A percentile compares a stretch with the other conserved stretches of the same genome.
Evolutionary conservation across 2,888 invertebrate species (phyloP).

Genomic region (Coelinius sp.): DNA sequence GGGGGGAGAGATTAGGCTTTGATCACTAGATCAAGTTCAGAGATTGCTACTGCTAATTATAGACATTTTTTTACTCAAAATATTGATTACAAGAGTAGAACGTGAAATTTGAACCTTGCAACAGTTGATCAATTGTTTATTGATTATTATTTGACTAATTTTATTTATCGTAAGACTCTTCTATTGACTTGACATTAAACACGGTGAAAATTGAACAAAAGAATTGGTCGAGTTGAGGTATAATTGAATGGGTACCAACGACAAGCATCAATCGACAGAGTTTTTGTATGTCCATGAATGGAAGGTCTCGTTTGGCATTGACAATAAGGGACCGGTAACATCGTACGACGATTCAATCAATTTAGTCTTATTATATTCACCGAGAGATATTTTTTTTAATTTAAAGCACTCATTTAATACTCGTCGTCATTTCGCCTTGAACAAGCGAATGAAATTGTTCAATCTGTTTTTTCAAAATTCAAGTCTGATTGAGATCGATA

Average conservation of each 20-base stretch:
- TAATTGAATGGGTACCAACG: conserved; percentile 53
- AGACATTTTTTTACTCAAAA: too few relatives aligned
- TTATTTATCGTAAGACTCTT: too few relatives aligned
- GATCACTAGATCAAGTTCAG: not conserved
- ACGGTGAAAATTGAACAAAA: not conserved
- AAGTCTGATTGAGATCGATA: not conserved
- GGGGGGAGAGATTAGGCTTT: not conserved
- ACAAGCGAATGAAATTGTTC: not conserved
- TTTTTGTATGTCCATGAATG: conserved; percentile 52
- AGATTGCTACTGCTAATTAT: too few relatives aligned
- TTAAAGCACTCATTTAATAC: not conserved
- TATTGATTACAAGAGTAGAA: too few relatives aligned
- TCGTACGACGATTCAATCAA: conserved; percentile 29
- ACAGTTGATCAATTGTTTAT: too few relatives aligned
- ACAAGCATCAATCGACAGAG: conserved; percentile 49
- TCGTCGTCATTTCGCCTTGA: not conserved
- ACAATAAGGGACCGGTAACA: conserved; percentile 45
- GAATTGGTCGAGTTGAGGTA: conserved; percentile 49
- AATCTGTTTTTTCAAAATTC: not conserved
- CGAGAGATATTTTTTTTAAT: not conserved
- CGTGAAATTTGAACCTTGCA: too few relatives aligned
- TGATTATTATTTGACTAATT: too few relatives aligned
- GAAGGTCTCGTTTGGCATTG: conserved; percentile 54
- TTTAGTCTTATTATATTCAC: conserved; percentile 13
- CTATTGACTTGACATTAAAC: too few relatives aligned